Base-by-base conservation (phyloP, 2,797 vertebrate species). In the Acestrorhynchus altus region DNA sequence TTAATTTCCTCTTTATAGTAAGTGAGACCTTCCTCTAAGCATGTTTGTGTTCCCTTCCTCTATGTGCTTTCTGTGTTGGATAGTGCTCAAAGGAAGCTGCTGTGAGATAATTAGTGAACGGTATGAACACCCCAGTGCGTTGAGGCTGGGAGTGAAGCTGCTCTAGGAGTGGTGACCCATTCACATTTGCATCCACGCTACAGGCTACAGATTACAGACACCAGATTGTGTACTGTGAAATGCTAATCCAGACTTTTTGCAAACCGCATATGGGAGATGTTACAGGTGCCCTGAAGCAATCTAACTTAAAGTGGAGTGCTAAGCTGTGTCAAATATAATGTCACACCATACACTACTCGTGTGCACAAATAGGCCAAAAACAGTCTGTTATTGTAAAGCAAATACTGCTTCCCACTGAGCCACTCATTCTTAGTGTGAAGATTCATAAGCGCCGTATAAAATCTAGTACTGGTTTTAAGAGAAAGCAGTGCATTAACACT, bases 31-130 rank as follows among this genome's bases (percentile, higher is more conserved):
- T 1, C 24, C n/a, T 64, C n/a, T 11, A 65, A 40, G 63, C 22
- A 24, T 4, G 18, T 16, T 18, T 20, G n/a, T 9, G 9, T 40
- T 24, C 42, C 10, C 56, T 24, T 56, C 11, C n/a, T 24, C 52
- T 9, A 26, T 20, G 13, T 20, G 2, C 20, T 52, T 52, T 1
- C 52, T 56, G 12, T 56, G 52, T 24, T 59, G 26, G 56, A 7
- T 16, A 59, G 56, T 18, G 26, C 56, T 59, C 4, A 31, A 31
- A 61, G 16, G 16, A 26, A 60, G 22, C 86, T 88, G 91, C 86
- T 87, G 79, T 76, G 72, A 22, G 82, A 87, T 92, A 90, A 92
- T 92, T 91, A 92, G 89, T 88, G 88, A 87, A 80, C 81, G 86
- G 84, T 84, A 81, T 90, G 90, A 87, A 88, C 22, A 15, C 12